phyloP scores from a whole-genome alignment of 2,888 invertebrate genomes.

The Melanotus villosus region DNA sequence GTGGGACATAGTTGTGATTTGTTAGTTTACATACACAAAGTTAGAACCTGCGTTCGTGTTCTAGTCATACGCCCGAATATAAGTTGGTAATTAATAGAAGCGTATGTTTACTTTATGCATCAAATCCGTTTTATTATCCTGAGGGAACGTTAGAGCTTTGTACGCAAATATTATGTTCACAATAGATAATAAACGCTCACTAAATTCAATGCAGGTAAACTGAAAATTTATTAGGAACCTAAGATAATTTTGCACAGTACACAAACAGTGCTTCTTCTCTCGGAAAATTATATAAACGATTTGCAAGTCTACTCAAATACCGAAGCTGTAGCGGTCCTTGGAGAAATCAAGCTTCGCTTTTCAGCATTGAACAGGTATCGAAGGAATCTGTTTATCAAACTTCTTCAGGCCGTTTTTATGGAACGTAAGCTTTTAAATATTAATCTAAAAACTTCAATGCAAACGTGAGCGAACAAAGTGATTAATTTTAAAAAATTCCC shows the following conservation, averaged over 20 bases:
- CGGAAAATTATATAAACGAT: slow-evolving; percentile 31
- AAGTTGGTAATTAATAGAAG: neutral
- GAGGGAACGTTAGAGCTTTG: neutral
- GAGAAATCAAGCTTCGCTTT: slow-evolving; percentile 45
- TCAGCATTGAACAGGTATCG: slow-evolving; percentile 36
- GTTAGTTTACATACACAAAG: neutral
- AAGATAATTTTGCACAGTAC: slow-evolving; percentile 11
- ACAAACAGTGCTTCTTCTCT: slow-evolving; percentile 26
- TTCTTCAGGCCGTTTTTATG: slow-evolving; percentile 14
- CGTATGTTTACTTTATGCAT: neutral
- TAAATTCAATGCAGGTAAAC: neutral
- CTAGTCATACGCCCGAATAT: no score
- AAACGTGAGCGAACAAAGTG: slow-evolving; percentile 8
- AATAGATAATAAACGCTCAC: neutral
- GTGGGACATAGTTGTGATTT: neutral
- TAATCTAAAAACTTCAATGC: slow-evolving; percentile 24
- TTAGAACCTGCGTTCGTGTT: neutral
- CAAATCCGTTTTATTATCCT: neutral
- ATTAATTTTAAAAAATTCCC: slow-evolving; percentile 9
- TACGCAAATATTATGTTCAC: slow-evolving; percentile 8
- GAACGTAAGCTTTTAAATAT: slow-evolving; percentile 13
- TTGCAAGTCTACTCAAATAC: slow-evolving; percentile 29
- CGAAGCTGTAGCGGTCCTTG: slow-evolving; percentile 40
- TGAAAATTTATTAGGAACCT: neutral
- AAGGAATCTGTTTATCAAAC: slow-evolving; percentile 40